Evolutionary conservation across 2,113 vertebrate species (phyloP), one percentile per base, ranked within the genome.

Genomic region (Ancistrus triradiatus): DNA sequence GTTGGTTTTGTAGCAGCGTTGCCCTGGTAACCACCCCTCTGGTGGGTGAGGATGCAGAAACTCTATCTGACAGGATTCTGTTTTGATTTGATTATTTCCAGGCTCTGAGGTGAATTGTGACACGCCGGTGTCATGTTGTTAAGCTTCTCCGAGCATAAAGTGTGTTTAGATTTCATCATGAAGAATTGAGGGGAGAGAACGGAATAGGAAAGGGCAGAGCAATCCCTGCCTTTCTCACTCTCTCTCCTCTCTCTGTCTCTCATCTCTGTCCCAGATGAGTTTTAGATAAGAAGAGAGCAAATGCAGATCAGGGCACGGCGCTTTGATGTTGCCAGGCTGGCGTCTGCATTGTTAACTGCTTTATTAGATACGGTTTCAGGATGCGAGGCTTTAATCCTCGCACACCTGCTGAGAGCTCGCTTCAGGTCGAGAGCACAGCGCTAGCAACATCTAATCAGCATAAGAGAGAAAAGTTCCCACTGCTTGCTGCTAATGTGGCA

Each of bases 1-100:
- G 48, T 46, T 69, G 62, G 38, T 55, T 56, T 67, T 58, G 38
- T 37, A 68, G 51, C 58, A 10, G 18, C 21, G 74, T 74, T 77
- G 44, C 71, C 46, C 49, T 73, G 71, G 74, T 64, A 52, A 77
- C 74, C 27, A 1, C 24, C 35, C 24, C 43, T 38, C 25, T 46
- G 37, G 6, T 63, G 31, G 18, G 13, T 31, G 9, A 47, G 40
- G 59, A 51, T 63, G 37, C 65, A 9, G 25, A 40, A 42, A 37
- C 40, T 18, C 53, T 64, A 42, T 46, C 53, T 10, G 8, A 19
- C 43, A 31, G 24, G 60, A n/a, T 60, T 52, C 19, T 10, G 2
- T 47, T 56, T 37, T 56, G 40, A 56, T 65, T 40, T 59, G 9
- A 38, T 57, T 58, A 35, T 66, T 17, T 4, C 50, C 59, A 3